Percentiles rank a stretch among this genome's conserved stretches.
Conservation (phyloP, 2,888 invertebrate species). For the Eupithecia inturbata region DNA sequence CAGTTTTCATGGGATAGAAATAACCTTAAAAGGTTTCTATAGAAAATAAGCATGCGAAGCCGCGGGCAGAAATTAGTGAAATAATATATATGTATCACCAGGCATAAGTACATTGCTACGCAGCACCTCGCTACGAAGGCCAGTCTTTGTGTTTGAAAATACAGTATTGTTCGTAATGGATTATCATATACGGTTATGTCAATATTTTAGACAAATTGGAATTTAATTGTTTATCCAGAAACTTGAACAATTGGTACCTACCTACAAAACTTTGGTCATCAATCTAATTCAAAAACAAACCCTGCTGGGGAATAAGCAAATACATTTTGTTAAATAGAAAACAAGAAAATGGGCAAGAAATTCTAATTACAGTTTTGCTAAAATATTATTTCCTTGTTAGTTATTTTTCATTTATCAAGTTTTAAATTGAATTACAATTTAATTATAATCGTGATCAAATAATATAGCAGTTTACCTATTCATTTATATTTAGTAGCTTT, state of each 20-base stretch:
- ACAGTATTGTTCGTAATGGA: conserved; percentile 11
- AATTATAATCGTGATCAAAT: neutral
- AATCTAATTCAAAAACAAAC: conserved; percentile 16
- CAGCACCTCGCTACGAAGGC: conserved; percentile 19
- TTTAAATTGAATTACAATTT: conserved; percentile 4
- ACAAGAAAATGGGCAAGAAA: neutral
- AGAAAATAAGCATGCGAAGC: too few species aligned
- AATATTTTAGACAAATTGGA: conserved; percentile 9
- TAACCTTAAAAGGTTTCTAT: too few species aligned
- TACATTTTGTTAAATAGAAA: conserved; percentile 1
- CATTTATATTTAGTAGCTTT: neutral
- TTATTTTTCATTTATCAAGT: neutral
- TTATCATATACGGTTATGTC: conserved; percentile 9
- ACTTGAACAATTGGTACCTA: conserved; percentile 8
- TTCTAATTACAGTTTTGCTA: conserved; percentile 2
- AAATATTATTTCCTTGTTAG: neutral
- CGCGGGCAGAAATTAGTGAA: too few species aligned
- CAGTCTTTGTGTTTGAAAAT: conserved; percentile 2
- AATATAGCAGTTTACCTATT: neutral
- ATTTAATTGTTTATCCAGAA: conserved; percentile 16
- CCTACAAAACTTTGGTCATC: conserved; percentile 13
- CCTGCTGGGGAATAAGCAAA: neutral
- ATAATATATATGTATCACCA: too few species aligned
- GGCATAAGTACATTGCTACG: conserved; percentile 24
- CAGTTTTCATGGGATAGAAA: too few species aligned